Base-by-base conservation (phyloP, 92 coral and sea anemone genomes). In the Heliopora coerulea region DNA sequence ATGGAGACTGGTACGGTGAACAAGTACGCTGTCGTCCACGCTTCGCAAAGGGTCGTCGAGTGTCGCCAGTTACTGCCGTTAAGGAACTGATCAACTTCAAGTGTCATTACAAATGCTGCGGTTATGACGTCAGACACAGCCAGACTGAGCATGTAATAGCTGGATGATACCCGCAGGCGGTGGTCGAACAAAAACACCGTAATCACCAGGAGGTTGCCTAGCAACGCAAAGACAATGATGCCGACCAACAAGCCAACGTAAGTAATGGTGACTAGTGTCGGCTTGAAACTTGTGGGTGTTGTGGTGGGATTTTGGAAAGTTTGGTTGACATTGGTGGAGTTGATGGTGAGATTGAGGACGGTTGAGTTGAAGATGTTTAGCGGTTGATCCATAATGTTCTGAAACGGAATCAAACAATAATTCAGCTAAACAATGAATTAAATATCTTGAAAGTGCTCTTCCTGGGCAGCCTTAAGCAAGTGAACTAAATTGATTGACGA, bases 1-100 rank as follows among this genome's bases (percentile, higher is more conserved):
- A 93, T 91, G 18, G 98, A 93, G 0, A 91, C 88, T 41, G 96
- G 98, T 42, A 93, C 98, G 0, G 96, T 90, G 69, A 89, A 78
- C 4, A 88, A 84, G 68, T 93, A 93, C 11, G 86, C 76, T 2
- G 93, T 87, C 3, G 98, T 93, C 96, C 96, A 93, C 8, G 84
- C 72, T 9, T 85, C 59, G 60, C 98, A 93, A 34, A 83, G 50
- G 20, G 78, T 77, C 46, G 63, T 74, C 50, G 92, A 84, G 42
- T 87, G 89, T n/a, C 67, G 34, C 98, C 98, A 93, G 54, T 68
- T 76, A 62, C 57, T 70, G 56, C 81, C 60, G 1, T 80, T 49
- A 3, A 93, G 74, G 27, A 69, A 74, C 57, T 80, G 96, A 23
- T 90, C 95, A 14, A 81, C 93, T 27, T 93, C 98, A n/a, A 93